Evolutionary conservation across 2,797 vertebrate species (phyloP).

Genomic region (Thripadectes ignobilis): DNA sequence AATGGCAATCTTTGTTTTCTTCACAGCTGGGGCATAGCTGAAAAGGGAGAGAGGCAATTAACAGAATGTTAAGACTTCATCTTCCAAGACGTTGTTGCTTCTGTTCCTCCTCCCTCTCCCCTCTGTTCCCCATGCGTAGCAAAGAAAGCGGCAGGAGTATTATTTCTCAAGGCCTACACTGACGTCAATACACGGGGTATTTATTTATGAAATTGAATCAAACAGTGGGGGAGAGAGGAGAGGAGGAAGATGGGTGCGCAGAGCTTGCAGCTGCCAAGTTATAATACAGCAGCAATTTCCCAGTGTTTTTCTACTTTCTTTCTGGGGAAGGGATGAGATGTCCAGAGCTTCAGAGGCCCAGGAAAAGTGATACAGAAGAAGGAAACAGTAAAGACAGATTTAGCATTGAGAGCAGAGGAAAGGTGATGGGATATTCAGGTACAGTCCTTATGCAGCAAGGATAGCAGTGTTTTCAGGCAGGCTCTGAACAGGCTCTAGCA

Average conservation of each 20-base stretch:
- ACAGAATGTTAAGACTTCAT: constrained; percentile 59
- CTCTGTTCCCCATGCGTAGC: not conserved
- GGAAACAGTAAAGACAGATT: not conserved
- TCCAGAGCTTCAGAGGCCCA: not conserved
- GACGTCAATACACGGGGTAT: constrained; percentile 62
- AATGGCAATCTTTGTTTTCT: constrained; percentile 49
- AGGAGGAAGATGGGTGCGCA: constrained; percentile 8
- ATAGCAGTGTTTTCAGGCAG: not conserved
- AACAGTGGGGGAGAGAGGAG: constrained; percentile 67
- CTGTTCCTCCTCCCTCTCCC: constrained; percentile 46
- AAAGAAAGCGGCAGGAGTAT: constrained; percentile 48
- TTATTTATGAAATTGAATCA: constrained; percentile 65
- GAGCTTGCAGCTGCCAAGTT: constrained; percentile 39
- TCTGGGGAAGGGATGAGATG: not conserved
- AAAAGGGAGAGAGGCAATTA: constrained; percentile 54
- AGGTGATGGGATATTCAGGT: not conserved
- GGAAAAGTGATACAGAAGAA: not conserved
- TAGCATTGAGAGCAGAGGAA: not conserved
- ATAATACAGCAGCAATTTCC: constrained; percentile 19
- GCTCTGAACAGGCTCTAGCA: not conserved
- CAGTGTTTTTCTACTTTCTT: constrained; percentile 10
- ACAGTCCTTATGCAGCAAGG: not conserved
- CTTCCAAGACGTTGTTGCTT: constrained; percentile 42
- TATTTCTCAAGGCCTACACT: constrained; percentile 66
- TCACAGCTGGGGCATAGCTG: constrained; percentile 27